A percentile compares a stretch with the other conserved stretches of the same genome.
Conservation (phyloP, 2,797 vertebrate genomes). For the Simalia tracyae region DNA sequence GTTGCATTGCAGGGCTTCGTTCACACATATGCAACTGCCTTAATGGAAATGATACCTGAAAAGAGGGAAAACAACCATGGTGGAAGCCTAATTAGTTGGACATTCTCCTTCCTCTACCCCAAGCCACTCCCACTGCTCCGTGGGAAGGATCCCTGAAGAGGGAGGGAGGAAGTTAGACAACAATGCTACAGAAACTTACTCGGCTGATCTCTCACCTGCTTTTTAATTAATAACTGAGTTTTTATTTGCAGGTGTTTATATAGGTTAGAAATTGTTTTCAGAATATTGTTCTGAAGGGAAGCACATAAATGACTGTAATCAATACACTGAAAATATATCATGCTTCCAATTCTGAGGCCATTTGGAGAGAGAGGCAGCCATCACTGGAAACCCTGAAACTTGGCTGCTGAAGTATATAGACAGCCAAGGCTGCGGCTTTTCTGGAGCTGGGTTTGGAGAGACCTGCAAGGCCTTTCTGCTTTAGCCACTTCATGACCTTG, state of each 20-base stretch:
- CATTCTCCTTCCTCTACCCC: not conserved
- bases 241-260: not conserved
- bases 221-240: not conserved
- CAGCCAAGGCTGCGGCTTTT: not conserved
- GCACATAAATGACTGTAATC: not conserved
- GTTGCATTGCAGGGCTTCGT: not conserved
- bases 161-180: not conserved
- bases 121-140: not conserved
- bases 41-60: not conserved
- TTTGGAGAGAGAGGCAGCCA: not conserved
- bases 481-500: not conserved
- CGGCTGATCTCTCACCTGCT: not conserved
- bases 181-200: not conserved
- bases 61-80: not conserved
- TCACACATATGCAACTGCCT: not conserved
- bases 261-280: not conserved
- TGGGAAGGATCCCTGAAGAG: not conserved
- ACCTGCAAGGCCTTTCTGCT: not conserved
- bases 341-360: not conserved
- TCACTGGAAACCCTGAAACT: not conserved
- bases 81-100: not conserved
- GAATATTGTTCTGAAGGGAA: not conserved
- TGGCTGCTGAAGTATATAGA: not conserved
- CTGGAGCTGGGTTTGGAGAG: not conserved
- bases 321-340: not conserved